Conservation (phyloP, 2,113 vertebrate genomes). For the Pterocles orientalis region DNA sequence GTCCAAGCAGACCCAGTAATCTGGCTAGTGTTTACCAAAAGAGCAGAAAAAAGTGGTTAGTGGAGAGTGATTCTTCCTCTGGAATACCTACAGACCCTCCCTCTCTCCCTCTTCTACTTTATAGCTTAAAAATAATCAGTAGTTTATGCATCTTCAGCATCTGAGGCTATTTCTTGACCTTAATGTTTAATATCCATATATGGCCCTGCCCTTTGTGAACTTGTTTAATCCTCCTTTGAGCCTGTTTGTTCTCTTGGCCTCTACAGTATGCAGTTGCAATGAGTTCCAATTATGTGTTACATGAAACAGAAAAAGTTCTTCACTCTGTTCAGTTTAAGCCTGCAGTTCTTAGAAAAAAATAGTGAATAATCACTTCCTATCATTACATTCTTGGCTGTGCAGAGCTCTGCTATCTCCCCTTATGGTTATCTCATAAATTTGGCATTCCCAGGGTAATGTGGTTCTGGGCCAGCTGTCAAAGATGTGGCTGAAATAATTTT, state of each 20-base stretch:
- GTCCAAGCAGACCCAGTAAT: background rate
- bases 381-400: background rate
- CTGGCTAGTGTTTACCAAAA: background rate
- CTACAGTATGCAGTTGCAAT: background rate
- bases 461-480: slow-evolving; percentile 15
- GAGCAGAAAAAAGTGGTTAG: background rate
- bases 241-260: background rate
- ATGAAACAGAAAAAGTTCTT: background rate
- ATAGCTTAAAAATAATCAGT: background rate
- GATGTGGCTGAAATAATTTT: slow-evolving; percentile 21
- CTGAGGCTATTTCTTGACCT: background rate
- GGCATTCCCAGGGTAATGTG: background rate
- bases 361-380: background rate
- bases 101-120: background rate
- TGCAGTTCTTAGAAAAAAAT: background rate
- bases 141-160: background rate
- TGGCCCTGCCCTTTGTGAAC: background rate
- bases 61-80: background rate
- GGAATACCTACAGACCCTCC: accelerated
- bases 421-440: background rate
- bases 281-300: background rate
- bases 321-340: background rate
- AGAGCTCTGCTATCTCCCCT: background rate
- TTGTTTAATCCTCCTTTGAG: background rate
- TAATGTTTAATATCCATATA: background rate